Evolutionary conservation across 2,888 invertebrate species (phyloP).

Genomic region (Napeogenes sylphis): DNA sequence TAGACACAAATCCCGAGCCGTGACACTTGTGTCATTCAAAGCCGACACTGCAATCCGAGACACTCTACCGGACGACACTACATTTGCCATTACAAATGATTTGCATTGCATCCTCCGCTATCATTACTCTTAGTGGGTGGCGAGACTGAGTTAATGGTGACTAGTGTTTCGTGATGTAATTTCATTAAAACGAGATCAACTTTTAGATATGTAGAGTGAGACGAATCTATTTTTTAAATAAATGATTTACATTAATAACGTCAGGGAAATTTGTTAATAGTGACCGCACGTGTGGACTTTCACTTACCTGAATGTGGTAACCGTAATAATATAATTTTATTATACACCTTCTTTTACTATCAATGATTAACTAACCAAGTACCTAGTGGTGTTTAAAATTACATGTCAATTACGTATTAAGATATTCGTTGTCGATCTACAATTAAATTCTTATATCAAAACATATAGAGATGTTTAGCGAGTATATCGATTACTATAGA

Average conservation of each 20-base stretch:
- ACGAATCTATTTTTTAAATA: slow-evolving; percentile 8
- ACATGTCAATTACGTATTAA: too few species aligned
- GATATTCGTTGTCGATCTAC: background rate
- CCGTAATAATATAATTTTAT: too few species aligned
- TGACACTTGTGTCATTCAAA: slow-evolving; percentile 29
- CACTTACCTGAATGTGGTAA: background rate
- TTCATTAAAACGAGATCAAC: slow-evolving; percentile 28
- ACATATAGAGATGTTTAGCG: slow-evolving; percentile 16
- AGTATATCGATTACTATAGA: slow-evolving; percentile 25
- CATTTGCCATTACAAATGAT: slow-evolving; percentile 34
- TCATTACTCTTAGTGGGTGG: slow-evolving; percentile 45
- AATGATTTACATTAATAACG: slow-evolving; percentile 18
- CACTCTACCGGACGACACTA: slow-evolving; percentile 19
- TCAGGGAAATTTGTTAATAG: slow-evolving; percentile 4
- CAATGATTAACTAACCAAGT: too few species aligned
- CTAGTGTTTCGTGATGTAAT: slow-evolving; percentile 23
- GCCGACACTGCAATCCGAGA: slow-evolving; percentile 32
- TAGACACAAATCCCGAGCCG: slow-evolving; percentile 5
- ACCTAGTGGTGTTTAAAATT: too few species aligned
- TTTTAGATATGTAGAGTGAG: slow-evolving; percentile 14
- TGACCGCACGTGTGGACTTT: background rate
- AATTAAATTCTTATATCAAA: slow-evolving; percentile 10
- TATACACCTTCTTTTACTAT: too few species aligned
- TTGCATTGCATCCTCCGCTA: slow-evolving; percentile 34
- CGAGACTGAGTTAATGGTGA: slow-evolving; percentile 25